Base-by-base conservation (phyloP, 2,888 invertebrate species). In the Emmelina monodactyla region DNA sequence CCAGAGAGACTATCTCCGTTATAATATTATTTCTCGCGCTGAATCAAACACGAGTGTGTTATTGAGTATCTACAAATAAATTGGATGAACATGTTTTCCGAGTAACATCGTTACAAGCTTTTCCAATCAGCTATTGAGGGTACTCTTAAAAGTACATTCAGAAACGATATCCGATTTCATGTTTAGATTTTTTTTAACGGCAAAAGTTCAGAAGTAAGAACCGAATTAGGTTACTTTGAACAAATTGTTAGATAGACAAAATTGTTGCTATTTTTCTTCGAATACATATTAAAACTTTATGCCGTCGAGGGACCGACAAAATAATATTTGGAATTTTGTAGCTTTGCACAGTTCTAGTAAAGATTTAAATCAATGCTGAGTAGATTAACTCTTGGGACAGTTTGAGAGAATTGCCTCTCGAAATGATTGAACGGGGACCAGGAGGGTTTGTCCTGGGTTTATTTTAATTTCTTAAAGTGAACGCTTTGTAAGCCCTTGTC, bases 401-500 rank as follows among this genome's bases (percentile, higher is more conserved):
- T 65, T 67, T 62, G 65, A 61, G 66, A 65, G 60, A 57, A 56
- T 46, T 57, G 58, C 59, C 66, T 67, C 62, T 75, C 58, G 69
- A 72, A 73, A 75, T 78, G 75, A 78, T 78, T 78, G 75, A 76
- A 64, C 66, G 55, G 75, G 78, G 79, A 72, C 73, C 64, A 60
- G 62, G 69, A 66, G 66, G 69, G 62, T 65, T 72, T 62, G 64
- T 57, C 55, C 56, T 52, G 57, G 66, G 62, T 69, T 72, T 67
- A 72, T 75, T 78, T 76, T 76, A 78, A 78, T 79, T 76, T 73
- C 55, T 65, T 65, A 66, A 78, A 79, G 79, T 78, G 73, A 63
- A 68, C 66, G 62, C 67, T 75, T 73, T 66, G 72, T 66, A 67
- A 25, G 9, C 25, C 25, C 25, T n/a, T 25, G 25, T 25, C 25